Percentiles rank a stretch among this genome's conserved stretches.
Conservation (phyloP, 2,888 invertebrate genomes). For the Polydrusus cervinus region DNA sequence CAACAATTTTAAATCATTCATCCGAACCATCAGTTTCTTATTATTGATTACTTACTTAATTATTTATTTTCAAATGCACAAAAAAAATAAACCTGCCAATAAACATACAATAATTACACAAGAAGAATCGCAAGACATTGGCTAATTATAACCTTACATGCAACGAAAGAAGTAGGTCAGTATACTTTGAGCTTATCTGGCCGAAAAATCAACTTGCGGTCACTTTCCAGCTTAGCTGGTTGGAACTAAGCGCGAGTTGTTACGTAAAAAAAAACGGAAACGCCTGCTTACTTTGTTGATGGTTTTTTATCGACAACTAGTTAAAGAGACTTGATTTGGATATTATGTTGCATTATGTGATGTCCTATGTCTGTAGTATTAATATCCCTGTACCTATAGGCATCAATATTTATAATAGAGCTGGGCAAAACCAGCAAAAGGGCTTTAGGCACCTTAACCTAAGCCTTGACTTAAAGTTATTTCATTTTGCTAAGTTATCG, state of each 20-base stretch:
- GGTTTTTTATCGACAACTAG: conserved; percentile 12
- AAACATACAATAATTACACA: conserved; percentile 22
- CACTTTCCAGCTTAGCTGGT: conserved; percentile 66
- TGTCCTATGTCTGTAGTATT: too few species aligned
- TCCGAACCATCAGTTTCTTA: too few species aligned
- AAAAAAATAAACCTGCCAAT: conserved; percentile 24
- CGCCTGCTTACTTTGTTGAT: conserved; percentile 25
- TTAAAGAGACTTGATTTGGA: not conserved
- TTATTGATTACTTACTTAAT: not conserved
- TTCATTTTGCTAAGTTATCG: too few species aligned
- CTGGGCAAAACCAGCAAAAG: too few species aligned
- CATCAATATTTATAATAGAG: too few species aligned
- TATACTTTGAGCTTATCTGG: conserved; percentile 44
- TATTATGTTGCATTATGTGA: not conserved
- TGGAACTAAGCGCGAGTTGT: conserved; percentile 61
- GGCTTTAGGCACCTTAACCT: too few species aligned
- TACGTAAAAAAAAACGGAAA: conserved; percentile 60
- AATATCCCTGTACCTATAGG: too few species aligned
- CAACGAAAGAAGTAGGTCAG: conserved; percentile 42
- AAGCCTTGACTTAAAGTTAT: too few species aligned
- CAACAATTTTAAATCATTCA: too few species aligned
- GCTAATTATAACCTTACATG: conserved; percentile 27
- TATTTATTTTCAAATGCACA: conserved; percentile 3
- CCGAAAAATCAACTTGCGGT: conserved; percentile 54
- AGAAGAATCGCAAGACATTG: conserved; percentile 22